These are phyloP conservation scores for Trididemnum miniatum DNA, from an alignment of 23 tunicate species.

Conservation along the genomic window DNA sequence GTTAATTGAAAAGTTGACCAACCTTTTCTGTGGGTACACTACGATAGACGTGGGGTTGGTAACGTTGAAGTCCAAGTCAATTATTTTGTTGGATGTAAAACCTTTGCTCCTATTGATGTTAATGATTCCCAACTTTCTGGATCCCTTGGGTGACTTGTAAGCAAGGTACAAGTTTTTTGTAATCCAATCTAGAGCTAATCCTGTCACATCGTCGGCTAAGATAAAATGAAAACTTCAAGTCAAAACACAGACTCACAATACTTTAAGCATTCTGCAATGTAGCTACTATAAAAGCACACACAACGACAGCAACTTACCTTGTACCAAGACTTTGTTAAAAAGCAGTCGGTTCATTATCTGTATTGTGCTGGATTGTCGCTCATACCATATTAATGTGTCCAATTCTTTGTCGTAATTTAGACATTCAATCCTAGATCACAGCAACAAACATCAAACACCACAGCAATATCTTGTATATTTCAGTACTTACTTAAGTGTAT, in stretches of 20 bases:
- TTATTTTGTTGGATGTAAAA: neutral
- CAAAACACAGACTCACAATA: neutral
- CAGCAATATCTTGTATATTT: no score
- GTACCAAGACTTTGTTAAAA: neutral
- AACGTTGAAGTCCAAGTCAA: neutral
- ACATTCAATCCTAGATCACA: no score
- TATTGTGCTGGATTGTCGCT: neutral
- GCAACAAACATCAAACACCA: no score
- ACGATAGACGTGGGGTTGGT: constrained; percentile 10
- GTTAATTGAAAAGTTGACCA: no score
- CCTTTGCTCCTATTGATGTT: neutral
- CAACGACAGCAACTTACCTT: neutral
- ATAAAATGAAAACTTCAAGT: neutral
- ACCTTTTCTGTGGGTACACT: constrained; percentile 23
- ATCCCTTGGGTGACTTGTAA: neutral
- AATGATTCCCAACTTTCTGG: neutral
- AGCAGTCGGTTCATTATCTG: neutral
- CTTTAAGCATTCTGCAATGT: no score
- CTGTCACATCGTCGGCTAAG: neutral
- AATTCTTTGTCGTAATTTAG: no score
- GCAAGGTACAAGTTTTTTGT: constrained; percentile 29
- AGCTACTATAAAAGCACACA: no score
- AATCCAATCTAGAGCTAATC: constrained; percentile 29
- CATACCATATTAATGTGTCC: neutral
- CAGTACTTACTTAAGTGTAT: no score